A percentile compares a stretch with the other conserved stretches of the same genome.
phyloP scores from a whole-genome alignment of 2,797 vertebrate genomes.

The Ctenopoma multispine region DNA sequence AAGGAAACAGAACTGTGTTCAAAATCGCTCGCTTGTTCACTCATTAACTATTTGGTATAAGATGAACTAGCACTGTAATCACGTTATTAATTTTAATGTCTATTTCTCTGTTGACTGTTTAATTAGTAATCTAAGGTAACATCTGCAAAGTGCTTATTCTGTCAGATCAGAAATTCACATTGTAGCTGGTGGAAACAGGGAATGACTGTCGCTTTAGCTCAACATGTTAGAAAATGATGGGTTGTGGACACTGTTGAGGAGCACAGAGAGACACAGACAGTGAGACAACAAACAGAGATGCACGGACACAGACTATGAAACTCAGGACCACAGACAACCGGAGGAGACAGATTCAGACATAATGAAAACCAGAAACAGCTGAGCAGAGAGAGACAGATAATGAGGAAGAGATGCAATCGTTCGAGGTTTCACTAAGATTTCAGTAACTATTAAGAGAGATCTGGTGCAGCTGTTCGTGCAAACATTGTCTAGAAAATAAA shows the following conservation, averaged over 20 bases:
- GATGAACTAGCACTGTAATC: background rate
- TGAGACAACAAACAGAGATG: background rate
- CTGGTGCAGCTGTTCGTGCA: conserved; percentile 41
- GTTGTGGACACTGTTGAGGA: background rate
- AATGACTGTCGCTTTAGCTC: background rate
- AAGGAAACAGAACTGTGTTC: conserved; percentile 26
- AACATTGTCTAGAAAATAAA: conserved; percentile 27
- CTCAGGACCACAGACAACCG: background rate
- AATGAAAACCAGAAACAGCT: conserved; percentile 49
- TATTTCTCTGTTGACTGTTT: background rate
- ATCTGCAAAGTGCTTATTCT: background rate
- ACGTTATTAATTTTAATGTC: background rate
- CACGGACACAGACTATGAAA: background rate
- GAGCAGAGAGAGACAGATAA: conserved; percentile 28
- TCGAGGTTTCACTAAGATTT: conserved; percentile 22
- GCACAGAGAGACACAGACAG: background rate
- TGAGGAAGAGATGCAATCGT: conserved; percentile 26
- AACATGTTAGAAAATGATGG: background rate
- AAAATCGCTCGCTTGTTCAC: background rate
- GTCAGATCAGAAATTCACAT: background rate
- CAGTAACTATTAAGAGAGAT: conserved; percentile 9
- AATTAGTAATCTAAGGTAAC: background rate
- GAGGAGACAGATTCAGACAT: conserved; percentile 18
- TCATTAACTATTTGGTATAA: background rate
- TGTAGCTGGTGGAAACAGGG: too few relatives aligned